A percentile compares a stretch with the other conserved stretches of the same genome.
Evolutionary conservation across 2,797 vertebrate species (phyloP).

Genomic region (Ceyx erithaca): DNA sequence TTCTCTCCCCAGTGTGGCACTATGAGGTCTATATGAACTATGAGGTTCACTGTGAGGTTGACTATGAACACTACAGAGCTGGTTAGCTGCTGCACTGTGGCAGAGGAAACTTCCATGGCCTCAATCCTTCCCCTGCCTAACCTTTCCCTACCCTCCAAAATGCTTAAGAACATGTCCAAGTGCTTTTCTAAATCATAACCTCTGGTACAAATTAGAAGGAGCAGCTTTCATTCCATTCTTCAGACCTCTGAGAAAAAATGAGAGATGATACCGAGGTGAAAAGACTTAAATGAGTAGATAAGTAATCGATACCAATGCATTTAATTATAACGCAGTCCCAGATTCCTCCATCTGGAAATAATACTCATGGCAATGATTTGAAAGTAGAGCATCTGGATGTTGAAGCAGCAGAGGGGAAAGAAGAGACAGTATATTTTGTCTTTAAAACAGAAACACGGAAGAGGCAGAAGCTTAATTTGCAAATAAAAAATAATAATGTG

Average conservation of each 20-base stretch:
- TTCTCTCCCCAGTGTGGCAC: not conserved
- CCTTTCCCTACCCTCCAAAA: not conserved
- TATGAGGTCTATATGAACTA: not conserved
- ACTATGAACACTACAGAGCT: not conserved
- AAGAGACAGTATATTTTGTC: not conserved
- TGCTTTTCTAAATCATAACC: not conserved
- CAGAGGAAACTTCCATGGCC: not conserved
- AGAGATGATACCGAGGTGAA: not conserved
- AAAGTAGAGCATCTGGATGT: not conserved
- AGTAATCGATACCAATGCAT: not conserved
- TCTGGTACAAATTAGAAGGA: not conserved
- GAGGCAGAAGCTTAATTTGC: not conserved
- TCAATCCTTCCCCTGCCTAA: not conserved
- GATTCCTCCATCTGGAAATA: not conserved
- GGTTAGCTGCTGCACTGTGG: not conserved
- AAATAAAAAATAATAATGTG: slow-evolving; percentile 18
- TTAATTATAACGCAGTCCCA: not conserved
- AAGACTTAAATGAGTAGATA: not conserved
- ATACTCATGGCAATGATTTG: not conserved
- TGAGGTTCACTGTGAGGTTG: too few relatives aligned
- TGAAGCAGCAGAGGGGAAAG: not conserved
- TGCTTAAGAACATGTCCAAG: not conserved
- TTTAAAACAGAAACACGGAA: not conserved
- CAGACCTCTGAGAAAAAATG: not conserved
- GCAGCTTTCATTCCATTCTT: not conserved